Conservation (phyloP, 1,140 invertebrate species). For the Eubasilissa regina region DNA sequence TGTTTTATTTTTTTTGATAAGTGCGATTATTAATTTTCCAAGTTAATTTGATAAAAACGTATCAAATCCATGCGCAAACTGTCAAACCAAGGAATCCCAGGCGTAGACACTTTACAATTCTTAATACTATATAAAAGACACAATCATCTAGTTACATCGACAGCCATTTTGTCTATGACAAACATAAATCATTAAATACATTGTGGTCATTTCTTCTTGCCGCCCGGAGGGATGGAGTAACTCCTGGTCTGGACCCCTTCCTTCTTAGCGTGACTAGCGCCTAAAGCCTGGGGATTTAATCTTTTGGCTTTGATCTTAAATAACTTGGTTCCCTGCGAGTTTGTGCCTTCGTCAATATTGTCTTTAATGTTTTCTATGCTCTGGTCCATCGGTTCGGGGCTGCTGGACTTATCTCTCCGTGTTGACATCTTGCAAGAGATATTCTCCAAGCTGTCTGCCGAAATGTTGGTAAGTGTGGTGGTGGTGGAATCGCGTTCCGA, state of each 20-base stretch:
- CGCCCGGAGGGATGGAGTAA: conserved; percentile 2
- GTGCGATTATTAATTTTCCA: too few species aligned
- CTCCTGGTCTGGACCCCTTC: conserved; percentile 63
- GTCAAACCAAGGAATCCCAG: conserved; percentile 27
- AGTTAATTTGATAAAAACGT: background rate
- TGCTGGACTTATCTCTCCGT: conserved; percentile 68
- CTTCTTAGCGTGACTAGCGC: conserved; percentile 63
- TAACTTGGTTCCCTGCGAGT: conserved; percentile 70
- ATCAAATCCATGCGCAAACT: background rate
- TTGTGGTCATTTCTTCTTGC: conserved; percentile 57
- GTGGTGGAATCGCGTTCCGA: conserved; percentile 68
- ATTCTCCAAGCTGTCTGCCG: conserved; percentile 67
- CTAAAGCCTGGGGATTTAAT: conserved; percentile 58
- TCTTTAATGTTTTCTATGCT: conserved; percentile 66
- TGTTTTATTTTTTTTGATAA: too few species aligned
- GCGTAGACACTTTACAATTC: conserved; percentile 18
- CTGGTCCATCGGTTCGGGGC: conserved; percentile 69
- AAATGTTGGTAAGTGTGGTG: conserved; percentile 70
- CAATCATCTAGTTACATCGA: conserved; percentile 26
- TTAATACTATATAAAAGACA: conserved; percentile 18
- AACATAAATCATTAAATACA: conserved; percentile 28
- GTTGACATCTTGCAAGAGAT: conserved; percentile 68
- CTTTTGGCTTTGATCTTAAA: conserved; percentile 70
- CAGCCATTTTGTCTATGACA: conserved; percentile 1
- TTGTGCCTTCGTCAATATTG: conserved; percentile 66